Evolutionary conservation across 2,888 invertebrate genomes (phyloP).

Genomic region (Drosophila cognata): DNA sequence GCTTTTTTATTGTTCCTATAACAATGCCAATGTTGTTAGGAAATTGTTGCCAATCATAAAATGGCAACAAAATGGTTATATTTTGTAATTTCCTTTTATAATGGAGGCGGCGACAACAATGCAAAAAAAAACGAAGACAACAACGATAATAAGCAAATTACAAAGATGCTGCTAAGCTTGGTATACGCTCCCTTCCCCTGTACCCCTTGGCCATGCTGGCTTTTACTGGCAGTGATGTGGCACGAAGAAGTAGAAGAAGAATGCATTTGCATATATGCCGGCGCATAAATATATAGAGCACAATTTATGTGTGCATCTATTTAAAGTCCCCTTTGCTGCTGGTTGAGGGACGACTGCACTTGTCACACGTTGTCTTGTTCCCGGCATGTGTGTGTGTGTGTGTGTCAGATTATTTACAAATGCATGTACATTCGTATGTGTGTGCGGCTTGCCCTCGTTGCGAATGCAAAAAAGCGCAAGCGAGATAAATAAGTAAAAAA

Average conservation of each 20-base stretch:
- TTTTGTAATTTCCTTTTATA: constrained; percentile 41
- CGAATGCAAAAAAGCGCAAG: constrained; percentile 71
- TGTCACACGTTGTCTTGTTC: constrained; percentile 65
- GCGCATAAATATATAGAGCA: constrained; percentile 72
- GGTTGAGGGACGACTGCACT: constrained; percentile 58
- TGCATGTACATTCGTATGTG: constrained; percentile 27
- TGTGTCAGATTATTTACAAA: constrained; percentile 67
- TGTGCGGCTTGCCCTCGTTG: constrained; percentile 70
- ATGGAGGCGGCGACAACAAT: constrained; percentile 32
- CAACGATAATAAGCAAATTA: constrained; percentile 69
- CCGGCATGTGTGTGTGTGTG: constrained; percentile 33
- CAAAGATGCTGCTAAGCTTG: constrained; percentile 43
- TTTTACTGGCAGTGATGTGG: constrained; percentile 30
- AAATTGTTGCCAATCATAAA: constrained; percentile 41
- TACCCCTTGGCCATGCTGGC: neutral
- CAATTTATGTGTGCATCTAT: constrained; percentile 77
- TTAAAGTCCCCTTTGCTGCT: constrained; percentile 48
- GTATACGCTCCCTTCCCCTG: neutral
- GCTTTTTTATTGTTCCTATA: constrained; percentile 1
- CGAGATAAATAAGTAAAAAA: constrained; percentile 50
- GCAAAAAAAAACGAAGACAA: constrained; percentile 9
- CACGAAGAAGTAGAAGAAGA: constrained; percentile 4
- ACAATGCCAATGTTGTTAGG: neutral
- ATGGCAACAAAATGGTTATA: constrained; percentile 24
- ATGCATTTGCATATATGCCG: constrained; percentile 68